Evolutionary conservation across 2,797 vertebrate species (phyloP).

Genomic region (Fistularia commersonii): DNA sequence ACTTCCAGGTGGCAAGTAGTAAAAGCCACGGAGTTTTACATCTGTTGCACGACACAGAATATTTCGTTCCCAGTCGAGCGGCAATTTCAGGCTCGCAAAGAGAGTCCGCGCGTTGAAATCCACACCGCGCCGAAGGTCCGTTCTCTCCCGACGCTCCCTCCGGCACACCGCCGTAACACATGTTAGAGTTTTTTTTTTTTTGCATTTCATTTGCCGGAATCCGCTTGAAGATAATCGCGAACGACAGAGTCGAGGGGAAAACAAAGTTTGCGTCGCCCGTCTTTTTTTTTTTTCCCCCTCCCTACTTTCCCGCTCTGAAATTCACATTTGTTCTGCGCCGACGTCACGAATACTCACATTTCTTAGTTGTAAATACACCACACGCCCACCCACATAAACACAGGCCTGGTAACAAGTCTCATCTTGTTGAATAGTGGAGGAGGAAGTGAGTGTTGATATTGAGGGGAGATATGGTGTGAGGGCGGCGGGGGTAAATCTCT

Average conservation of each 20-base stretch:
- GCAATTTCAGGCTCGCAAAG: conserved; percentile 9
- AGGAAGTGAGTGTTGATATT: conserved; percentile 57
- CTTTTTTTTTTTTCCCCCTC: no score
- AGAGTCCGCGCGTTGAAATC: conserved; percentile 5
- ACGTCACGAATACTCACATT: conserved; percentile 43
- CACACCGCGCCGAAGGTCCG: conserved; percentile 3
- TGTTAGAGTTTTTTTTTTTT: no score
- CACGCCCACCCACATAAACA: conserved; percentile 57
- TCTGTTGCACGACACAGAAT: conserved; percentile 4
- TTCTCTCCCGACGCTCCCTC: conserved; percentile 1
- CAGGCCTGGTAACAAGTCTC: conserved; percentile 51
- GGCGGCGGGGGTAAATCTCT: conserved; percentile 41
- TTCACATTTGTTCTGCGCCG: conserved; percentile 17
- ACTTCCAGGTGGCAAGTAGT: conserved; percentile 6
- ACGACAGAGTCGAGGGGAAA: no score
- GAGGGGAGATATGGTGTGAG: conserved; percentile 16
- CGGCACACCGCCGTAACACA: conserved; percentile 11
- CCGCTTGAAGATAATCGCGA: no score
- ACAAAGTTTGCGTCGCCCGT: no score
- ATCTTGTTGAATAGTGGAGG: conserved; percentile 54
- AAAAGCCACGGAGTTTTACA: background rate
- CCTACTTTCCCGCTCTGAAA: conserved; percentile 10
- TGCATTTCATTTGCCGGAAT: no score
- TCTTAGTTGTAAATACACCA: conserved; percentile 53
- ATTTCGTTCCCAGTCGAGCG: conserved; percentile 1